Evolutionary conservation across 2,888 invertebrate genomes (phyloP).

Genomic region (Lycaena phlaeas): DNA sequence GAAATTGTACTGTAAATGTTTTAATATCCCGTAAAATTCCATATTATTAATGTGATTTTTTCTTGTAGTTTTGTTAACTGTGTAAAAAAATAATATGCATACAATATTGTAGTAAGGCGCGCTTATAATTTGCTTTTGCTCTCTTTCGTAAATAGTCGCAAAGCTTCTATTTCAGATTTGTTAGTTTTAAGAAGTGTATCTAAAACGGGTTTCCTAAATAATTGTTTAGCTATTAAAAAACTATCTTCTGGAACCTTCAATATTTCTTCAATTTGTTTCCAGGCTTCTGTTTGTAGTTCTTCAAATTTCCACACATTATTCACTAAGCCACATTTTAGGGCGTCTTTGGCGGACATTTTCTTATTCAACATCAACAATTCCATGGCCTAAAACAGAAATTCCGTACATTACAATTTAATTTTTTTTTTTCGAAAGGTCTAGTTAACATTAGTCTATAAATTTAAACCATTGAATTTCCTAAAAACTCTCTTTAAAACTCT

Average conservation of each 20-base stretch:
- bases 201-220: slow-evolving; percentile 75
- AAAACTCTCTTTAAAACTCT: too few species aligned
- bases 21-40: too few species aligned
- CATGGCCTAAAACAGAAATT: slow-evolving; percentile 55
- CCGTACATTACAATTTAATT: too few species aligned
- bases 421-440: too few species aligned
- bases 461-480: too few species aligned
- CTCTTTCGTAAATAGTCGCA: slow-evolving; percentile 67
- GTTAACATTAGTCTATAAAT: too few species aligned
- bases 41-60: too few species aligned
- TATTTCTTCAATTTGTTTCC: slow-evolving; percentile 69
- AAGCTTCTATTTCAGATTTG: slow-evolving; percentile 76
- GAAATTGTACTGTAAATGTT: too few species aligned
- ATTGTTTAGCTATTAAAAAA: slow-evolving; percentile 78
- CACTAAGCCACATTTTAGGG: slow-evolving; percentile 82
- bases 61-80: too few species aligned
- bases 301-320: slow-evolving; percentile 81
- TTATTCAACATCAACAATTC: slow-evolving; percentile 80
- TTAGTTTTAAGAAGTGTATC: slow-evolving; percentile 78
- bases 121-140: slow-evolving; percentile 30
- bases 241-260: slow-evolving; percentile 71
- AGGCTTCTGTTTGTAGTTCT: slow-evolving; percentile 73
- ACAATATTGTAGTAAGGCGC: too few species aligned
- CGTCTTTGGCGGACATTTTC: slow-evolving; percentile 86
- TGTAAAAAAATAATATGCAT: too few species aligned